These are phyloP conservation scores for Euplagia quadripunctaria DNA, from an alignment of 2,888 invertebrate species.

Conservation along the genomic window DNA sequence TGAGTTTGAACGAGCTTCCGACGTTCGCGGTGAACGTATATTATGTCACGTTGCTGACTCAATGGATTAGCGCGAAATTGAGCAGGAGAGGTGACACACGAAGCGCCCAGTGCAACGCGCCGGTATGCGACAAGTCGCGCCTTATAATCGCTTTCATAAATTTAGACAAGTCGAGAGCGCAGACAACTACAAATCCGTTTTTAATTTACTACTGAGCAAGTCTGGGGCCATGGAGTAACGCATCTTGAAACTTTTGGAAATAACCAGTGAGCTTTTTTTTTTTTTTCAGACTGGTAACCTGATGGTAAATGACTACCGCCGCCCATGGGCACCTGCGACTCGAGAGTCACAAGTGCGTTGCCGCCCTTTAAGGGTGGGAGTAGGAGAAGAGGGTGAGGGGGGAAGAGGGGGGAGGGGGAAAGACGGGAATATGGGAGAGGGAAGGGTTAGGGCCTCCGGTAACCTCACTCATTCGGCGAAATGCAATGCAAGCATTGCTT, in stretches of 20 bases:
- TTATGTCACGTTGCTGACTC: slow-evolving; percentile 24
- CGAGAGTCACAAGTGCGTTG: no score
- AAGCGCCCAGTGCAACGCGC: background rate
- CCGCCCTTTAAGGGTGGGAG: no score
- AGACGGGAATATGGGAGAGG: no score
- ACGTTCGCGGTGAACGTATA: background rate
- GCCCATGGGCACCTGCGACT: no score
- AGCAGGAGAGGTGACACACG: slow-evolving; percentile 24
- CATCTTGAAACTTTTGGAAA: background rate
- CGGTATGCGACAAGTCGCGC: slow-evolving; percentile 13
- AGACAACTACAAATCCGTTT: slow-evolving; percentile 24
- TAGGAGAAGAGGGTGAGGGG: no score
- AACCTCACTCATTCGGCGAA: no score
- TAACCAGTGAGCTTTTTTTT: background rate
- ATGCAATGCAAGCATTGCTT: no score
- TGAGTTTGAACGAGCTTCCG: background rate
- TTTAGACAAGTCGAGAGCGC: slow-evolving; percentile 9
- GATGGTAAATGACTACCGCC: no score
- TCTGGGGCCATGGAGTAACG: background rate
- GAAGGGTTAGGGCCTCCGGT: no score
- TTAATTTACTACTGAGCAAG: slow-evolving; percentile 21
- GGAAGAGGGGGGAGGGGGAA: no score
- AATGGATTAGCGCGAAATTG: slow-evolving; percentile 23
- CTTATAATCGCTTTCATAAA: slow-evolving; percentile 8
- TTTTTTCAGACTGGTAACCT: no score